These are phyloP conservation scores for Teleogryllus oceanicus DNA, from an alignment of 2,888 invertebrate species.

Conservation along the genomic window DNA sequence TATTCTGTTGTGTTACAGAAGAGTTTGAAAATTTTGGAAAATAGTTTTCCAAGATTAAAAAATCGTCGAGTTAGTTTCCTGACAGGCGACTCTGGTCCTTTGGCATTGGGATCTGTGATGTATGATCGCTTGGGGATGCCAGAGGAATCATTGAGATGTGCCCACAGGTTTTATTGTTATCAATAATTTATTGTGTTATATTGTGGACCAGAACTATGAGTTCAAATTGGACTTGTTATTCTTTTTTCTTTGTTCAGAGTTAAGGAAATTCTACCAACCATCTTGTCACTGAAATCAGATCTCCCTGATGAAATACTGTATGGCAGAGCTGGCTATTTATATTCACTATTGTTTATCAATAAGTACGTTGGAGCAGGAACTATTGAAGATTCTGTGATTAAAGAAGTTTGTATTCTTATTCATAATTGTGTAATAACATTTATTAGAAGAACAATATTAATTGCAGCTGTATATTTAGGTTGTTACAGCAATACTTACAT, in stretches of 20 bases:
- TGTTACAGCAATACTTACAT: slow-evolving; percentile 56
- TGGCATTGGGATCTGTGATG: slow-evolving; percentile 60
- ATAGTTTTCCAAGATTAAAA: slow-evolving; percentile 49
- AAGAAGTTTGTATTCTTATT: slow-evolving; percentile 11
- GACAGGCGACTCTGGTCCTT: slow-evolving; percentile 65
- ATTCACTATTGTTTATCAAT: slow-evolving; percentile 70
- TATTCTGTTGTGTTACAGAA: slow-evolving; percentile 44
- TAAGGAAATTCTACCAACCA: slow-evolving; percentile 50
- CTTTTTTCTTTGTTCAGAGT: not conserved
- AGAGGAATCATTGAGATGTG: slow-evolving; percentile 45
- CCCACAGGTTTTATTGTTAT: too few species aligned
- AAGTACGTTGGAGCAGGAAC: slow-evolving; percentile 58
- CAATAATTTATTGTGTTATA: too few species aligned
- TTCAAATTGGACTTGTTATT: not conserved
- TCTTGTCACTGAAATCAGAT: slow-evolving; percentile 53
- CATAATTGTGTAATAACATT: not conserved
- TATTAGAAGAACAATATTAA: not conserved
- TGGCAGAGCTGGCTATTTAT: slow-evolving; percentile 80
- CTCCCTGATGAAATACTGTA: slow-evolving; percentile 80
- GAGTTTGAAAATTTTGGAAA: slow-evolving; percentile 49
- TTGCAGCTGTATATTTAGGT: slow-evolving; percentile 51
- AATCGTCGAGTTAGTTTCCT: slow-evolving; percentile 60
- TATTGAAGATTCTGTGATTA: slow-evolving; percentile 48
- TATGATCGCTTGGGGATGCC: slow-evolving; percentile 55
- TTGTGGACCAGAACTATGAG: too few species aligned